These are phyloP conservation scores for Caenorhabditis drosophilae DNA, from an alignment of 2,888 invertebrate genomes.

Conservation along the genomic window DNA sequence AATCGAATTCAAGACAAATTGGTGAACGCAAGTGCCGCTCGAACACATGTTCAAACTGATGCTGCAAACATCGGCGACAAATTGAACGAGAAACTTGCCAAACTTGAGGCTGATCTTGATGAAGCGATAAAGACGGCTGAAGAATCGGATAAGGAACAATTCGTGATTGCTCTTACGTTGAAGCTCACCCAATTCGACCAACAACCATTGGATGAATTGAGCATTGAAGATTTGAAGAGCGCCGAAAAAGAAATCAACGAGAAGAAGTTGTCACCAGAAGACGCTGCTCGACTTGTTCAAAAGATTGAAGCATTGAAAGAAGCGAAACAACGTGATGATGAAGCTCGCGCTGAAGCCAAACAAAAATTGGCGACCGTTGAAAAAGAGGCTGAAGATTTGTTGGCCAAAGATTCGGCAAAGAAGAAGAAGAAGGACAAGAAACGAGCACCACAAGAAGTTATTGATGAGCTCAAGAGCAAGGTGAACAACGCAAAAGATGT, in stretches of 20 bases:
- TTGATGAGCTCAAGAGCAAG: constrained; percentile 12
- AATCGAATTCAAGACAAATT: constrained; percentile 17
- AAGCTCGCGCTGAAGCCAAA: constrained; percentile 20
- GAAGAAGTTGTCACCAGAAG: background rate
- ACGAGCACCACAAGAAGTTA: constrained; percentile 1
- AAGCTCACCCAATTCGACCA: constrained; percentile 18
- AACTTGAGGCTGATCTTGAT: constrained; percentile 13
- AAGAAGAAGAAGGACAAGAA: constrained; percentile 14
- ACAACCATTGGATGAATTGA: constrained; percentile 6
- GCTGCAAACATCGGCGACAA: background rate
- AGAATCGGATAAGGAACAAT: constrained; percentile 25
- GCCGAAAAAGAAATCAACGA: constrained; percentile 6
- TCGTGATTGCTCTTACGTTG: constrained; percentile 16
- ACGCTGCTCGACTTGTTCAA: background rate
- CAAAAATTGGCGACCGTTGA: constrained; percentile 22
- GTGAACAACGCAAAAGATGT: constrained; percentile 15
- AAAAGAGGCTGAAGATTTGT: constrained; percentile 23
- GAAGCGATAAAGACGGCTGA: constrained; percentile 22
- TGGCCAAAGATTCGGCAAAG: constrained; percentile 6
- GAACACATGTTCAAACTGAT: constrained; percentile 27
- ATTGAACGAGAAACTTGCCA: constrained; percentile 6
- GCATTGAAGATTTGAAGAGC: constrained; percentile 4
- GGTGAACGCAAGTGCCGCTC: constrained; percentile 11
- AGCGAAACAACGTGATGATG: constrained; percentile 7
- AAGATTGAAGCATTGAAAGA: constrained; percentile 5